Base-by-base conservation (phyloP, 2,113 vertebrate genomes). In the Neomonachus schauinslandi region DNA sequence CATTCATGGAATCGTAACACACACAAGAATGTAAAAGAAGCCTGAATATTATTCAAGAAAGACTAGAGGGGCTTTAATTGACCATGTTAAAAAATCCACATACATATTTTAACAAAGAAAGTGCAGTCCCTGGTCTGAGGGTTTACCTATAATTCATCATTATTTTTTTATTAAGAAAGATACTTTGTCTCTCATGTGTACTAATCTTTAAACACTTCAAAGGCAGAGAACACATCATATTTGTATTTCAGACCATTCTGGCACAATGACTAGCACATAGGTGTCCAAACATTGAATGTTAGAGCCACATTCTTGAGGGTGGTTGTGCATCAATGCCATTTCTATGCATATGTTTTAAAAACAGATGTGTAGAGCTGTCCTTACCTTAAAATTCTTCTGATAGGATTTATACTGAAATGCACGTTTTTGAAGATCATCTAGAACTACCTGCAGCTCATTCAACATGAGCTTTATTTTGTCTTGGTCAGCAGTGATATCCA, bases 311-410 rank as follows among this genome's bases (percentile, higher is more conserved):
- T 88, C 67, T 15, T 71, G 55, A 79, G 77, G 81, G 18, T 67
- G 11, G 8, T 55, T 77, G 21, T 33, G 13, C 3, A 81, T 31
- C 63, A 63, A 57, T 67, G 39, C 5, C 31, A 89, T 33, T 82
- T 95, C 51, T 89, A 81, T 86, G 36, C 4, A 46, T 22, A 69
- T 8, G 39, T 89, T 96, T 92, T 36, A 31, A 77, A 92, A 85
- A 81, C 4, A 93, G 10, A 69, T 19, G 0, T 42, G 65, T 33
- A 91, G 26, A 69, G 3, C 16, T 92, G 31, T 46, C 11, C 65
- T 98, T 97, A 99, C 99, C 99, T 99, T 99, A 91, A 99, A 99
- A 96, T 99, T 99, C 97, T 99, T 99, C 98, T 99, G 99, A 96
- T 99, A 99, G 31, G 99, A 99, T 96, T 98, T 99, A 92, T 98